Percentiles rank a stretch among this genome's conserved stretches.
Conservation (phyloP, 2,888 invertebrate species). For the Pristionchus exspectatus region DNA sequence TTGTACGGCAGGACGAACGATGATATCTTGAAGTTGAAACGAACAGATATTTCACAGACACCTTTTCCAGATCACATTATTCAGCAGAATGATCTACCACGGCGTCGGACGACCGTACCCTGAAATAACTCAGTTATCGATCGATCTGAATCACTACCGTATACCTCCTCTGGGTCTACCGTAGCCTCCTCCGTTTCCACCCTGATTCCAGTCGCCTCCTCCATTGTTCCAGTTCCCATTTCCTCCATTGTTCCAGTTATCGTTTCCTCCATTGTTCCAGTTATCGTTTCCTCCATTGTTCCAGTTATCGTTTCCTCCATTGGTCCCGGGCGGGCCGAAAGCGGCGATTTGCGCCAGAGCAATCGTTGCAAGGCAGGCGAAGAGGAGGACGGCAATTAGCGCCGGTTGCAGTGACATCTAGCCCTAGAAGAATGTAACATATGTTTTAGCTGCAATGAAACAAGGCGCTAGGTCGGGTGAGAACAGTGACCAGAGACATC, state of each 20-base stretch:
- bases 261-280: slow-evolving; percentile 6
- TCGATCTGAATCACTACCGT: neutral
- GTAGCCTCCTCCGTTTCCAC: neutral
- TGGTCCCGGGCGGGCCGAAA: neutral
- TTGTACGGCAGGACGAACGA: too few relatives aligned
- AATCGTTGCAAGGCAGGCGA: neutral
- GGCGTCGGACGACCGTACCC: slow-evolving; percentile 10
- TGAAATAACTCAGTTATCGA: neutral
- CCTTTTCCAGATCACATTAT: too few relatives aligned
- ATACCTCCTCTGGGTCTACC: slow-evolving; percentile 24
- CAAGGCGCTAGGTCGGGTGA: neutral
- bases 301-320: neutral
- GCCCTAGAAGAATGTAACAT: neutral
- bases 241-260: slow-evolving; percentile 31
- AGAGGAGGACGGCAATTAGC: neutral
- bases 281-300: slow-evolving; percentile 8
- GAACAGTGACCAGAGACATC: too few relatives aligned
- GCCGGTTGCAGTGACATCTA: neutral
- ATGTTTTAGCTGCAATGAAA: too few relatives aligned
- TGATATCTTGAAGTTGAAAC: too few relatives aligned
- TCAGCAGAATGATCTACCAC: neutral
- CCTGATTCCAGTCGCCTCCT: neutral
- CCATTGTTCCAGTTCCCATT: slow-evolving; percentile 28
- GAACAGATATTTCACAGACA: too few relatives aligned
- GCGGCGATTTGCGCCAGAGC: neutral